These are phyloP conservation scores for Drosophila paulistorum DNA, from an alignment of 1,140 invertebrate genomes.

Conservation along the genomic window DNA sequence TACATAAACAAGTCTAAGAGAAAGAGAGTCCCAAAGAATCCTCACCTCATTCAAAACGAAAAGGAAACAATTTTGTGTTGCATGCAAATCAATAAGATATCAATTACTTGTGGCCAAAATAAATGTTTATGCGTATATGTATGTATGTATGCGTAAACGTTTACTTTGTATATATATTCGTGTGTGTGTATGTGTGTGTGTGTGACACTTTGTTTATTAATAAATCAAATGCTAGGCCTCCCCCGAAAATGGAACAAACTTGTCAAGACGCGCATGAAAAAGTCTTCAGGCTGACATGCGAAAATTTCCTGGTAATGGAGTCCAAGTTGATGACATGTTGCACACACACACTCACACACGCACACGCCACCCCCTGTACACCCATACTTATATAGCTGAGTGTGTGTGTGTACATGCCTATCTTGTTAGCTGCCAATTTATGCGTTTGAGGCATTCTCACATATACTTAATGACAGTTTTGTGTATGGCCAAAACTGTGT, in stretches of 20 bases:
- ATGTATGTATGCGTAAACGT: neutral
- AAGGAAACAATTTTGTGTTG: slow-evolving; percentile 5
- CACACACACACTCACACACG: slow-evolving; percentile 10
- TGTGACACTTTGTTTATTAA: slow-evolving; percentile 65
- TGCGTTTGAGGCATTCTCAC: slow-evolving; percentile 31
- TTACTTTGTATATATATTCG: slow-evolving; percentile 5
- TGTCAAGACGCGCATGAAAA: slow-evolving; percentile 44
- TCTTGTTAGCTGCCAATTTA: slow-evolving; percentile 41
- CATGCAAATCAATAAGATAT: slow-evolving; percentile 65
- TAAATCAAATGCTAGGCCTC: slow-evolving; percentile 64
- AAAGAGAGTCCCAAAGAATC: neutral
- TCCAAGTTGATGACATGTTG: slow-evolving; percentile 46
- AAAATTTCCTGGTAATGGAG: slow-evolving; percentile 52
- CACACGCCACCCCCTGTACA: neutral
- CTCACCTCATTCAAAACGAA: neutral
- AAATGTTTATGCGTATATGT: slow-evolving; percentile 24
- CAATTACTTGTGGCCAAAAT: slow-evolving; percentile 47
- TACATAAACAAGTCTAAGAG: too few species aligned
- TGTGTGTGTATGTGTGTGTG: slow-evolving; percentile 16
- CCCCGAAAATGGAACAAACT: slow-evolving; percentile 61
- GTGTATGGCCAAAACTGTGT: slow-evolving; percentile 37
- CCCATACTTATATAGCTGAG: neutral
- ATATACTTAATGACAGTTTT: slow-evolving; percentile 40
- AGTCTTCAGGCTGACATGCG: slow-evolving; percentile 57
- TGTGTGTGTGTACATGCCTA: slow-evolving; percentile 4